Base-by-base conservation (phyloP, 1,140 invertebrate species). In the Drosophila murphyi region DNA sequence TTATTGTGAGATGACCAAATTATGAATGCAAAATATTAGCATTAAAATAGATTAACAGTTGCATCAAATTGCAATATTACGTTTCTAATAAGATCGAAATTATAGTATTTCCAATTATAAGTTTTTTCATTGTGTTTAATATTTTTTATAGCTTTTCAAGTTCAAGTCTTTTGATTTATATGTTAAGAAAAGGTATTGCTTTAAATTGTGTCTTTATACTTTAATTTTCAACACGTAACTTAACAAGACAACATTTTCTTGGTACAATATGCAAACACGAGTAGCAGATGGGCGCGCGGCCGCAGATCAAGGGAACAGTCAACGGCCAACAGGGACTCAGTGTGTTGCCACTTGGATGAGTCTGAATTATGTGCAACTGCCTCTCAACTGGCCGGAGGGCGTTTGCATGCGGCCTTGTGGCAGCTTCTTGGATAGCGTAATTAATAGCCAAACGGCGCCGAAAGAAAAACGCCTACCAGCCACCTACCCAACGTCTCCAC, bases 371-470 rank as follows among this genome's bases (percentile, higher is more conserved):
- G 67, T 71, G 63, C 67, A 41, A 59, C 60, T 52, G 45, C 59
- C 35, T 31, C 7, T 29, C 28, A 32, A 43, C 43, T 65, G 48
- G 57, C 69, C 54, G 20, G 20, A 20, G 20, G 20, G 20, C 20
- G 20, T 20, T 20, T 20, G 20, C 20, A 20, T 20, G 31, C 45
- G 43, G 68, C 76, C 71, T 43, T 50, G 56, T 39, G 64, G 47
- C 50, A 62, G 50, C 61, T 62, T 71, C 80, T 83, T 73, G 62
- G 54, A 64, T 61, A 55, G 75, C 78, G 70, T 89, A 89, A 89
- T 89, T 89, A 89, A 89, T 89, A 79, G 85, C 73, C 75, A 64
- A 77, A 60, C 59, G 67, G 12, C 71, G 39, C 35, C 43, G 29
- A 45, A 50, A 57, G 57, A 45, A 61, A 63, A 39, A 59, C 45